Conservation (phyloP, 92 coral and sea anemone species). For the Pocillopora meandrina region DNA sequence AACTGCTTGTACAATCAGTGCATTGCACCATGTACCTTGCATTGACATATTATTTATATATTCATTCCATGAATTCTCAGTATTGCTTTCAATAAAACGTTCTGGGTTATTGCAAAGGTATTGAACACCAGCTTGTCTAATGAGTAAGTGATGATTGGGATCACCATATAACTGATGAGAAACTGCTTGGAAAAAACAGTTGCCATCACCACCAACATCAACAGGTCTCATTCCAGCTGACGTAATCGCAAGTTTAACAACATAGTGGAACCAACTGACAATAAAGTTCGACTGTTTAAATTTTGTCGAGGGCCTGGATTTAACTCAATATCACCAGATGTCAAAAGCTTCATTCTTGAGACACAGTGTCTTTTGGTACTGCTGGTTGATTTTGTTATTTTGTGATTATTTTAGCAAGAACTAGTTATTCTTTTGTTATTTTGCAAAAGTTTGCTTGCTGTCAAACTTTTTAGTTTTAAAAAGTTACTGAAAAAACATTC, state of each 20-base stretch:
- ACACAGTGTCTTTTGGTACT: background rate
- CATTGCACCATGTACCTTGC: conserved; percentile 70
- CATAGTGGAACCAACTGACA: conserved; percentile 18
- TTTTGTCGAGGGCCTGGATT: conserved; percentile 11
- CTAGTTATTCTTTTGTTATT: background rate
- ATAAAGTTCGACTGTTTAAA: background rate
- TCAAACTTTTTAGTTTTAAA: too few relatives aligned
- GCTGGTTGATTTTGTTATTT: background rate
- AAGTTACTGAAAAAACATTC: too few relatives aligned
- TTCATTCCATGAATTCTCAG: conserved; percentile 51
- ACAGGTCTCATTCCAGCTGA: conserved; percentile 40
- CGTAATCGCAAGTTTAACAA: conserved; percentile 43
- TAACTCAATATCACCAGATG: conserved; percentile 24
- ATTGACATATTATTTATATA: conserved; percentile 56
- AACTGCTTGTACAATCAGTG: conserved; percentile 54
- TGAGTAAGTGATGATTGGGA: conserved; percentile 33
- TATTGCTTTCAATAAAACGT: background rate
- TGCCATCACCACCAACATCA: conserved; percentile 42
- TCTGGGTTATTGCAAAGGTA: conserved; percentile 51
- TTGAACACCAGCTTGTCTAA: conserved; percentile 51
- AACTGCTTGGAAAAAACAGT: conserved; percentile 46
- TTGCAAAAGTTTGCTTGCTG: background rate
- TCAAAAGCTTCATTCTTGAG: conserved; percentile 13
- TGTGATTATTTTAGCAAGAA: background rate
- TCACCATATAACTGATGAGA: conserved; percentile 7